phyloP scores from a whole-genome alignment of 2,113 vertebrate species.

The Bothrops jararaca region DNA sequence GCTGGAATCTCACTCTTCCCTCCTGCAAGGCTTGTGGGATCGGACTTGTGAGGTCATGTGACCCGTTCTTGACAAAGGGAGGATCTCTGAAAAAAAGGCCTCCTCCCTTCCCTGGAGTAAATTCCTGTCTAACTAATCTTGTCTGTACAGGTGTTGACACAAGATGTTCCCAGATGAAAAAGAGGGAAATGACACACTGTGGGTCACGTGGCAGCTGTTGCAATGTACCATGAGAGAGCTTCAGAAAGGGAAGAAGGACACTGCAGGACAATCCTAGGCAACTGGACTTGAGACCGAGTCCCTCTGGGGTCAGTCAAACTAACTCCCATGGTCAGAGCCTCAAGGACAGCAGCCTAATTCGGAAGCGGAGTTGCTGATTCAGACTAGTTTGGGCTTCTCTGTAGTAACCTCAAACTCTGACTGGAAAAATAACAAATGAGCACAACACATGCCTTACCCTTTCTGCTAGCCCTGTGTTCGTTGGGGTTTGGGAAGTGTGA shows the following conservation, averaged over 20 bases:
- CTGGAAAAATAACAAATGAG: constrained; percentile 54
- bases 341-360: not conserved
- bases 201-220: constrained; percentile 47
- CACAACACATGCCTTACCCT: constrained; percentile 63
- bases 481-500: constrained; percentile 61
- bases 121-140: constrained; percentile 56
- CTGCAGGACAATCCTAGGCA: not conserved
- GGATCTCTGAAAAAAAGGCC: constrained; percentile 21
- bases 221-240: constrained; percentile 29
- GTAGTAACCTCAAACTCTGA: constrained; percentile 45
- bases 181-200: constrained; percentile 29
- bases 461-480: constrained; percentile 66
- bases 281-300: not conserved
- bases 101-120: constrained; percentile 21
- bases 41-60: constrained; percentile 35
- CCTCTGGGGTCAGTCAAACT: not conserved
- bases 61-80: constrained; percentile 52
- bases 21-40: constrained; percentile 30
- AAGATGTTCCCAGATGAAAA: constrained; percentile 36
- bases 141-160: constrained; percentile 64
- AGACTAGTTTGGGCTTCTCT: constrained; percentile 53
- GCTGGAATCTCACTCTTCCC: constrained; percentile 43
- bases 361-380: constrained; percentile 26
- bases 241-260: constrained; percentile 44
- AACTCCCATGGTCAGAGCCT: not conserved